Base-by-base conservation (phyloP, 1,140 invertebrate species). In the Trissolcus basalis region DNA sequence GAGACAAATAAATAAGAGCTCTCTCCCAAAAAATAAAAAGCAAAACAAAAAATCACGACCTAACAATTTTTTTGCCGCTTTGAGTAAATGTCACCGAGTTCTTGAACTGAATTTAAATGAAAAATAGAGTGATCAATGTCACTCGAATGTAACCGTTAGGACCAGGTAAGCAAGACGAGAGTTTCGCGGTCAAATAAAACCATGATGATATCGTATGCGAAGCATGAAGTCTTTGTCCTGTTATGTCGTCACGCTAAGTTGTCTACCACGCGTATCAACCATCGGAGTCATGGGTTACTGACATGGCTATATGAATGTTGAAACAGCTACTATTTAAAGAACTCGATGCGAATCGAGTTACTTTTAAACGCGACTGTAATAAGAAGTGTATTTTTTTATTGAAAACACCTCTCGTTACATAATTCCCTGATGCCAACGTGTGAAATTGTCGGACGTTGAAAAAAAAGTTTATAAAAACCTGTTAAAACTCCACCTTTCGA, bases 221-320 rank as follows among this genome's bases (percentile, higher is more conserved):
- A 78, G 81, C 84, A 82, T 83, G 82, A 86, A 85, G 78, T 83
- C 83, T 85, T 86, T 86, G 83, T 86, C 81, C 85, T 83, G 83
- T 86, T 86, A 87, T 81, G 79, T 86, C 82, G 84, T 85, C 82
- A 84, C 83, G 79, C 79, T 80, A 77, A 74, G 63, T 55, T 67
- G 68, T 77, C 67, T 67, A 70, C 68, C 58, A 50, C 33, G 33
- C 60, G 53, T 75, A 77, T 77, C 67, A 61, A 77, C 67, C 55
- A 76, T 27, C 19, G 19, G 45, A 63, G 49, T 77, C 67, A 67
- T 71, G 61, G 67, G 73, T 70, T 70, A 77, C 55, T 60, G 59
- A 60, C 71, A 75, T 64, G 54, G 43, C 56, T 35, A 48, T 36
- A 53, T 14, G 47, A 61, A 63, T 58, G 51, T 68, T 19, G 63